Conservation (phyloP, 2,888 invertebrate genomes). For the Heliconius hortense region DNA sequence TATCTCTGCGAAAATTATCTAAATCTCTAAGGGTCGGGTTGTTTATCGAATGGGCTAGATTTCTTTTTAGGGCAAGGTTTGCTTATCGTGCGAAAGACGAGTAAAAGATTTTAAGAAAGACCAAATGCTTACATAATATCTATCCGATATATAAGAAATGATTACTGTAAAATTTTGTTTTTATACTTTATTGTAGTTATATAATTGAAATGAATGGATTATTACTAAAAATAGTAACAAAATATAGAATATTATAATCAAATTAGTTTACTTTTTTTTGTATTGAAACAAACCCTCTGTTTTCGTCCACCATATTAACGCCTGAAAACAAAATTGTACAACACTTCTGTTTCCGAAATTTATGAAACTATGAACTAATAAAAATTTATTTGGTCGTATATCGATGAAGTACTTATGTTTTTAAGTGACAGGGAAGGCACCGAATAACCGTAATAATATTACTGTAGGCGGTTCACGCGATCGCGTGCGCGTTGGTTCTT, state of each 20-base stretch:
- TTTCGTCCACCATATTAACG: too few relatives aligned
- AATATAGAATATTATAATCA: too few relatives aligned
- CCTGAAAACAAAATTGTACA: not conserved
- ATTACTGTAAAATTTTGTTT: not conserved
- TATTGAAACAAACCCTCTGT: too few relatives aligned
- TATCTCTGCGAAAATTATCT: conserved; percentile 10
- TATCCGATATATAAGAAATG: not conserved
- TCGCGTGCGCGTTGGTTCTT: conserved; percentile 36
- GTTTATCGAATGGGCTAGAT: conserved; percentile 23
- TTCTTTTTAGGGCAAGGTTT: conserved; percentile 20
- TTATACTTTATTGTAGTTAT: not conserved
- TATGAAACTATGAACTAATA: not conserved
- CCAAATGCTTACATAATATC: conserved; percentile 6
- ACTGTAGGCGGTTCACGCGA: conserved; percentile 32
- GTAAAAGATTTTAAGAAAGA: conserved; percentile 17
- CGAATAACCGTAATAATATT: conserved; percentile 30
- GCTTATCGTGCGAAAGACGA: conserved; percentile 21
- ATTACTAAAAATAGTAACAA: too few relatives aligned
- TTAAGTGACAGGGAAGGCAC: conserved; percentile 22
- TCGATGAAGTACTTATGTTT: not conserved
- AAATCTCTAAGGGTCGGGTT: conserved; percentile 14
- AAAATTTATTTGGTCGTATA: not conserved
- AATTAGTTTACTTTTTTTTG: too few relatives aligned
- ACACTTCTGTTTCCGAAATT: not conserved
- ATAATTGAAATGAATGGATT: too few relatives aligned